These are phyloP conservation scores for Chalcis sispes DNA, from an alignment of 2,888 invertebrate species.

Conservation along the genomic window DNA sequence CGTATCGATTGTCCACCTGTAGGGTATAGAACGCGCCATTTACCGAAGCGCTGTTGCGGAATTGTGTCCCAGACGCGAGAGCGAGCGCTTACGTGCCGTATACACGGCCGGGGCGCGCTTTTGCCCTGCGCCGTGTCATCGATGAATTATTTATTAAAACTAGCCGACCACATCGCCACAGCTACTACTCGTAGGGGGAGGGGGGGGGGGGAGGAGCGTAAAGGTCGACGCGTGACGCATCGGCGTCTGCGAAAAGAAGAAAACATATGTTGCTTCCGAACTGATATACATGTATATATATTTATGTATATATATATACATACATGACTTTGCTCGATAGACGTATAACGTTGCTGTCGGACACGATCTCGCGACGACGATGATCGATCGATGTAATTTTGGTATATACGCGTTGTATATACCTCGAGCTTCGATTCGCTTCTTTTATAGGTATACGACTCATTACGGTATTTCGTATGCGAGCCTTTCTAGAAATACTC, in stretches of 20 bases:
- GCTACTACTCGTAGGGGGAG: no score
- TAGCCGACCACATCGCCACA: background rate
- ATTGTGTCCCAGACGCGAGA: background rate
- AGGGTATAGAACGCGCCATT: background rate
- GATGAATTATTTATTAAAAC: constrained; percentile 47
- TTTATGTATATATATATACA: no score
- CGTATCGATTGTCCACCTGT: constrained; percentile 37
- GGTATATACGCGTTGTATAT: no score
- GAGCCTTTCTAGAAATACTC: no score
- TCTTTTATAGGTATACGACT: no score
- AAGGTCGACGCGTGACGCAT: constrained; percentile 1
- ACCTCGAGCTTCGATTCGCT: no score
- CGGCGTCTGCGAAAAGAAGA: no score
- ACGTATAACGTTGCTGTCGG: background rate
- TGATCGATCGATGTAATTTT: no score
- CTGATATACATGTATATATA: no score
- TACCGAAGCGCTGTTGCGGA: background rate
- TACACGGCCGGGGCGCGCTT: constrained; percentile 1
- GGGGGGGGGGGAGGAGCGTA: background rate
- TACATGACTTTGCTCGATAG: background rate
- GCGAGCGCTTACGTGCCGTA: constrained; percentile 22
- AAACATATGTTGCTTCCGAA: no score
- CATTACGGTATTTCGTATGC: no score
- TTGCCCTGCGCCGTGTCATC: constrained; percentile 50
- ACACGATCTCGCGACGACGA: no score